Evolutionary conservation across 2,888 invertebrate species (phyloP).

Genomic region (Cybosia mesomella): DNA sequence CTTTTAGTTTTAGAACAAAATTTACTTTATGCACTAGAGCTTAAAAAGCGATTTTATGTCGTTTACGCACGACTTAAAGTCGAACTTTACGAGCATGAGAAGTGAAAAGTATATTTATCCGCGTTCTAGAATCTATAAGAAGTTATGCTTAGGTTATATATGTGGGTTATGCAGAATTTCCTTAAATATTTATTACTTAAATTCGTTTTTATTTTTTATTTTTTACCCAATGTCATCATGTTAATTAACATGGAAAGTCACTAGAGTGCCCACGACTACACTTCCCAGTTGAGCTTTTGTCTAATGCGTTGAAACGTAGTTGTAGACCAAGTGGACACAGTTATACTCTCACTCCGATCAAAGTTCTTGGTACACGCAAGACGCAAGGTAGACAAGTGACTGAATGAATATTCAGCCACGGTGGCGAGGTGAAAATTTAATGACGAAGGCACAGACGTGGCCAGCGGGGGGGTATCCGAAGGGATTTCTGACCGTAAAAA

Average conservation of each 20-base stretch:
- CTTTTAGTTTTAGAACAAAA: no score
- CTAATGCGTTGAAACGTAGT: background rate
- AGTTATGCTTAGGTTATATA: no score
- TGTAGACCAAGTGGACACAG: background rate
- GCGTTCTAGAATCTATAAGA: no score
- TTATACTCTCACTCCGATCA: background rate
- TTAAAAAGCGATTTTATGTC: no score
- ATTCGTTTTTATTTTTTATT: background rate
- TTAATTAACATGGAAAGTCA: slow-evolving; percentile 1
- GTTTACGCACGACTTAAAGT: no score
- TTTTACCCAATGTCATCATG: background rate
- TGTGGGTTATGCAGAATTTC: no score
- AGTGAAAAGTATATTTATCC: no score
- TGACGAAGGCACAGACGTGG: slow-evolving; percentile 44
- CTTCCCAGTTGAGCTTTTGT: background rate
- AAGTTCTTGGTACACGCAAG: background rate
- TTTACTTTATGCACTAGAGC: no score
- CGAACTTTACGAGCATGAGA: no score
- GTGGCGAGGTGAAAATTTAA: slow-evolving; percentile 56
- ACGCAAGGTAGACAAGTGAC: slow-evolving; percentile 45
- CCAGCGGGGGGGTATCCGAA: no score
- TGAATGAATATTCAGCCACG: slow-evolving; percentile 61
- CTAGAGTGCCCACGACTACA: background rate
- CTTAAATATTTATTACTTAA: no score
- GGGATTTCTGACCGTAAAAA: no score